A percentile compares a stretch with the other conserved stretches of the same genome.
Evolutionary conservation across 2,113 vertebrate species (phyloP).

Genomic region (Lepidothrix coronata): DNA sequence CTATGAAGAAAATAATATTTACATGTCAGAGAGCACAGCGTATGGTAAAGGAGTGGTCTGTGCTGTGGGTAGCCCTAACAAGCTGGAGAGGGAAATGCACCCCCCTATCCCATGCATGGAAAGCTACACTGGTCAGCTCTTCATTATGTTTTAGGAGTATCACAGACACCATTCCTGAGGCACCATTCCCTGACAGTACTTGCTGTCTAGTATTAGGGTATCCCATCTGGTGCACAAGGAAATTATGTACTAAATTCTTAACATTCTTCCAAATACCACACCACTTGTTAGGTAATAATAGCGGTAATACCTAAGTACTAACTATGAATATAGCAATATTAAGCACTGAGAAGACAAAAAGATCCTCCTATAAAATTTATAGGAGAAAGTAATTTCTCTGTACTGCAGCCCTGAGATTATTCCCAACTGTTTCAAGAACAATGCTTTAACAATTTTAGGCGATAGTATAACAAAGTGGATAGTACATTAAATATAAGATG

Average conservation of each 20-base stretch:
- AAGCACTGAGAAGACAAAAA: background rate
- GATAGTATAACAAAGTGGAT: background rate
- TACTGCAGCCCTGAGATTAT: background rate
- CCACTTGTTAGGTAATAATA: background rate
- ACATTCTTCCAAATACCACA: background rate
- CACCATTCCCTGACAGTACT: background rate
- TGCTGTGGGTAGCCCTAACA: background rate
- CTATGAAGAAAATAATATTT: background rate
- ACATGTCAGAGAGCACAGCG: background rate
- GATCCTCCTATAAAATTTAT: background rate
- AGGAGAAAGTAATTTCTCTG: background rate
- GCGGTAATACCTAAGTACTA: background rate
- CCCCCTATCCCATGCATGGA: background rate
- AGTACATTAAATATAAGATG: background rate
- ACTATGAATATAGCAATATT: background rate
- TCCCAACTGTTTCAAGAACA: background rate
- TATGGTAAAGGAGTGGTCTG: background rate
- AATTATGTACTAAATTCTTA: background rate
- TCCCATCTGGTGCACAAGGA: background rate
- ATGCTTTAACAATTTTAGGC: background rate
- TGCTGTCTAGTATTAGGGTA: background rate
- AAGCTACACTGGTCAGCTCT: background rate
- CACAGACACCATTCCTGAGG: background rate
- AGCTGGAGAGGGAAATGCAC: background rate
- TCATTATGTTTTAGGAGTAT: background rate